phyloP scores from a whole-genome alignment of 1,140 invertebrate species.

The Ptiloglossa arizonensis region DNA sequence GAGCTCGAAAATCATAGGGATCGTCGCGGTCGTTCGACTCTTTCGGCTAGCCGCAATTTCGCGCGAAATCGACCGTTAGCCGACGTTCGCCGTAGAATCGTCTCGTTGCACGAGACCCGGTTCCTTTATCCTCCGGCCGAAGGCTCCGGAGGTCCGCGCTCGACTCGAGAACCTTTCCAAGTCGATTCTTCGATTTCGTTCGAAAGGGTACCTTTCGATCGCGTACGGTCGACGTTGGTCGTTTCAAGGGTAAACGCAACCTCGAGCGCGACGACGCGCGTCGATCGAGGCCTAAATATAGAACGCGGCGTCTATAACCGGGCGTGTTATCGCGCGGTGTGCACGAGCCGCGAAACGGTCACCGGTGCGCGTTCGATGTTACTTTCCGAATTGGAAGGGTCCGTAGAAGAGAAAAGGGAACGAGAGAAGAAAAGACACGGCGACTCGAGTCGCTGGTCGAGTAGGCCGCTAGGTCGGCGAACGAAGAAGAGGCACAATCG shows the following conservation, averaged over 20 bases:
- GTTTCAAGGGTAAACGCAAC: background rate
- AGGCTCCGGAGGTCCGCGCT: no score
- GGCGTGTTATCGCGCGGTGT: background rate
- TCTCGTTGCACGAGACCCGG: no score
- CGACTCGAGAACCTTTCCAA: no score
- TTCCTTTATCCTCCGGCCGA: no score
- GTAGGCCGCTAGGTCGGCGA: background rate
- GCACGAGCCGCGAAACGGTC: conserved; percentile 12
- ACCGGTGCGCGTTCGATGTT: no score
- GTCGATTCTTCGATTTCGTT: no score
- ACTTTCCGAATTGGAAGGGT: no score
- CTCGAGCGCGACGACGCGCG: conserved; percentile 14
- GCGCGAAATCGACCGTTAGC: background rate
- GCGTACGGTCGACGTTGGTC: no score
- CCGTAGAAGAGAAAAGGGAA: no score
- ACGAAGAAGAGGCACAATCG: conserved; percentile 5
- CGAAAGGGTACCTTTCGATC: no score
- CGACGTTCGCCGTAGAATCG: no score
- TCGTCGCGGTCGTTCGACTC: background rate
- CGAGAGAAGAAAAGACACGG: no score
- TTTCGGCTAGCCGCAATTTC: background rate
- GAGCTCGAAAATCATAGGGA: background rate
- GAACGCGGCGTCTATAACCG: conserved; percentile 6
- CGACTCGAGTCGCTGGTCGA: background rate
- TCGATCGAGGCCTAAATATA: conserved; percentile 42